These are phyloP conservation scores for Vulpes ferrilata DNA, from an alignment of 2,113 vertebrate genomes.

Conservation along the genomic window DNA sequence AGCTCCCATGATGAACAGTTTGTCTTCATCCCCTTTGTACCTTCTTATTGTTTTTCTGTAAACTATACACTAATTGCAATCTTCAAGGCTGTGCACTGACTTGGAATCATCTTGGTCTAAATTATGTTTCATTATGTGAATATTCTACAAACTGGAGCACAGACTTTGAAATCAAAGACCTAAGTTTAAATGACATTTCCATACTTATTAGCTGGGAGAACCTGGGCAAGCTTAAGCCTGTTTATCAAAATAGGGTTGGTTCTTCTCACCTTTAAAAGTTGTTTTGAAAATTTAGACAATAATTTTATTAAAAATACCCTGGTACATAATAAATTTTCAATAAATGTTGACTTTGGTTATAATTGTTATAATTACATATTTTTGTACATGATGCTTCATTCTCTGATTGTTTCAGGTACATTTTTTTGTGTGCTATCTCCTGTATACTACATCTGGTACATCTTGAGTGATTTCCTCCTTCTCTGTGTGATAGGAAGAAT, in stretches of 20 bases:
- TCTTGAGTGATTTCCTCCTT: not conserved
- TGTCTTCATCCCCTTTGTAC: rapidly evolving
- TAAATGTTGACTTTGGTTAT: not conserved
- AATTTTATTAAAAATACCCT: not conserved
- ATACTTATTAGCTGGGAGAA: not conserved
- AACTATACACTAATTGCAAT: not conserved
- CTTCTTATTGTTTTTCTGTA: not conserved
- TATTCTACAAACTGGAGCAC: not conserved
- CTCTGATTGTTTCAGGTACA: not conserved
- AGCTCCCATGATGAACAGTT: not conserved
- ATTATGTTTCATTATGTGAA: not conserved
- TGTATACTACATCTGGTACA: not conserved
- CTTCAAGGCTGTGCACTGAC: not conserved
- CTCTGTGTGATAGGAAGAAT: not conserved
- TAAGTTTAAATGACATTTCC: not conserved
- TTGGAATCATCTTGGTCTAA: not conserved
- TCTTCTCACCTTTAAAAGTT: not conserved
- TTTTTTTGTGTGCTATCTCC: not conserved
- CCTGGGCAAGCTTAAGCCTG: not conserved
- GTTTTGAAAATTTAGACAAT: not conserved
- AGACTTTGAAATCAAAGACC: not conserved
- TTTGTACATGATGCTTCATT: not conserved
- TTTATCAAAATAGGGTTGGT: not conserved
- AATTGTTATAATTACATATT: not conserved
- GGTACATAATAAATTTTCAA: not conserved